These are phyloP conservation scores for Plagodis dolabraria DNA, from an alignment of 2,888 invertebrate genomes.

Conservation along the genomic window DNA sequence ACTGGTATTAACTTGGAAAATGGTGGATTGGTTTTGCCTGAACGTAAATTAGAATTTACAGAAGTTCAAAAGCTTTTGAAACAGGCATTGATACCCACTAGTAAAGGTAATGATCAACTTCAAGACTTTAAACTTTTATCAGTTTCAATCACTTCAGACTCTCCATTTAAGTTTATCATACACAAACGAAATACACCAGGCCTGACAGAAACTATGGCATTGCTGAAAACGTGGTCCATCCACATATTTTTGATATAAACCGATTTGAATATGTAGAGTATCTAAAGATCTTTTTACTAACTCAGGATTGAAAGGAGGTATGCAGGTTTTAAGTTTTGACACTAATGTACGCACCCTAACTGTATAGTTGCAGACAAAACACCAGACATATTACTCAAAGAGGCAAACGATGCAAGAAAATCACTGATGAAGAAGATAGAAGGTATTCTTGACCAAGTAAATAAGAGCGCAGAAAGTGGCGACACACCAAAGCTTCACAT, in stretches of 20 bases:
- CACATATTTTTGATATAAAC: too few species aligned
- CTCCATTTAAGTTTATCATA: too few species aligned
- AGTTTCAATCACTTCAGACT: too few species aligned
- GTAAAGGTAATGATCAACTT: conserved; percentile 4
- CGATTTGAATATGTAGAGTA: too few species aligned
- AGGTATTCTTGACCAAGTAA: conserved; percentile 67
- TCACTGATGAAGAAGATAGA: conserved; percentile 70
- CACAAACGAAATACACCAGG: too few species aligned
- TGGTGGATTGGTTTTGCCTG: conserved; percentile 55
- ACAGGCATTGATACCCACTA: conserved; percentile 19
- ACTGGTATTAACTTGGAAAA: conserved; percentile 30
- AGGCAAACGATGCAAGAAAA: conserved; percentile 54
- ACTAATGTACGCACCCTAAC: too few species aligned
- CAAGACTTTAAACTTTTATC: too few species aligned
- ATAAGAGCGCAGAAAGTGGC: conserved; percentile 66
- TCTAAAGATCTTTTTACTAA: too few species aligned
- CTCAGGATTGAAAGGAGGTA: too few species aligned
- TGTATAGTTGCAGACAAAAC: conserved; percentile 41
- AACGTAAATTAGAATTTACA: conserved; percentile 65
- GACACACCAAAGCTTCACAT: conserved; percentile 67
- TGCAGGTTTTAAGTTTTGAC: too few species aligned
- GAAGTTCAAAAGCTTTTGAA: conserved; percentile 67
- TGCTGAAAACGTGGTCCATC: too few species aligned
- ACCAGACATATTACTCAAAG: conserved; percentile 44
- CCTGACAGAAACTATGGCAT: too few species aligned